Evolutionary conservation across 2,113 vertebrate species (phyloP), one percentile per base, ranked within the genome.

Genomic region (Pomatostomus ruficeps): DNA sequence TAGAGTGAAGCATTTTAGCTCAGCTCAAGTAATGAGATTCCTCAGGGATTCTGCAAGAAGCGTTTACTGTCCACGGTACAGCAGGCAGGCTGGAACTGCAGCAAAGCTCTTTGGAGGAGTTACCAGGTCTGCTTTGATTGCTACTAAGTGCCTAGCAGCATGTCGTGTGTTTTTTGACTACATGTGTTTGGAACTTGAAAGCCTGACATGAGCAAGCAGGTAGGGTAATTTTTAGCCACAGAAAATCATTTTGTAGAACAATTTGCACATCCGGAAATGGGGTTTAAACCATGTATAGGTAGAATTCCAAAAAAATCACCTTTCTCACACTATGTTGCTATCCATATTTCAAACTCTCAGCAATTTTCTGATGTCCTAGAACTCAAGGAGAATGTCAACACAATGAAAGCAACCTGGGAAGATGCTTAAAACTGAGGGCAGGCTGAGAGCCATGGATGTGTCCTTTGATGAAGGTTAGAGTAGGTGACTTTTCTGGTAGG

Each of bases 21-120:
- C 70, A 95, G 65, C 71, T 92, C 59, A 45, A 85, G 40, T 82
- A 95, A 97, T 91, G 85, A 95, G 85, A 91, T 91, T 92, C 91
- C 76, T 85, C 29, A 48, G 75, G 66, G 68, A 51, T 11, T 87
- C 20, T 88, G 72, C 51, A 65, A 91, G 66, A 5, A 76, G 49
- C 9, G 3, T 61, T 67, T 74, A 23, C 21, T 91, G 84, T 51
- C 52, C 77, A 61, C 2, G 2, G 52, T 63, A 68, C 33, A 93
- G 65, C 36, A 73, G 70, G 78, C 65, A 95, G 52, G 20, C 43
- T 87, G 67, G 77, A 91, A 91, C 2, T 93, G 80, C 43, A 76
- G 26, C 70, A 88, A 70, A 90, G 67, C 14, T 63, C 33, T 62
- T 66, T 75, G 29, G 58, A 93, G 84, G 74, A 93, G 62, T 58